Conservation (phyloP, 2,113 vertebrate species). For the Ctenodactylus gundi region DNA sequence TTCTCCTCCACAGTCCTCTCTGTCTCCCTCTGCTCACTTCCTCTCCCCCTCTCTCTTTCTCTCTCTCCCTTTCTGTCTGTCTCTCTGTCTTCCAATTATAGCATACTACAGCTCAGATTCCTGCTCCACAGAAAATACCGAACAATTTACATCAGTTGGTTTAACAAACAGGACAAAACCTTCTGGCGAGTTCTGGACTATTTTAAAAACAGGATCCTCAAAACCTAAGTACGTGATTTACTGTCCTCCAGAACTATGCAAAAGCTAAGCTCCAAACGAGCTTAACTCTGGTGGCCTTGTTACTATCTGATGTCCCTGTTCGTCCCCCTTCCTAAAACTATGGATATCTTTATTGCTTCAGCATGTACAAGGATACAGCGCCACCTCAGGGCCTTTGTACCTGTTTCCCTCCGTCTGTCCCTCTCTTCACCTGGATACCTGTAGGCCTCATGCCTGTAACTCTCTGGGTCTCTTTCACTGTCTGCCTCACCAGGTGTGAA, state of each 20-base stretch:
- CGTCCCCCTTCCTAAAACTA: neutral
- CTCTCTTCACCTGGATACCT: neutral
- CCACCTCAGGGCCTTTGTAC: neutral
- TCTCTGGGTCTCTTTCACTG: neutral
- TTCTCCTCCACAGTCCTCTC: too few species aligned
- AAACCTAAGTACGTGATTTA: neutral
- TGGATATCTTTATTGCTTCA: neutral
- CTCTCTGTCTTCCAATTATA: rapidly evolving
- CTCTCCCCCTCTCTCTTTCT: neutral
- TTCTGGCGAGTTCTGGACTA: neutral
- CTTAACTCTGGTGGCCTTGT: neutral
- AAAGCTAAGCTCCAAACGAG: neutral
- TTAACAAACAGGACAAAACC: neutral
- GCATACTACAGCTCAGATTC: rapidly evolving
- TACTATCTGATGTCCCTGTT: neutral
- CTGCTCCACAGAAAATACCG: neutral
- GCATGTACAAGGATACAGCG: neutral
- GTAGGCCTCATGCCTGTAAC: rapidly evolving
- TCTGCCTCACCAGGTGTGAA: neutral
- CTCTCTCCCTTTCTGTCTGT: neutral
- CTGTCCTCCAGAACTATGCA: neutral
- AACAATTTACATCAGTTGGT: neutral
- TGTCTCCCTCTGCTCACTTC: rapidly evolving
- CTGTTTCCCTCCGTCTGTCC: neutral
- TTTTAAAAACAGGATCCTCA: neutral